Evolutionary conservation across 2,888 invertebrate genomes (phyloP).

Genomic region (Spilosoma lubricipeda): DNA sequence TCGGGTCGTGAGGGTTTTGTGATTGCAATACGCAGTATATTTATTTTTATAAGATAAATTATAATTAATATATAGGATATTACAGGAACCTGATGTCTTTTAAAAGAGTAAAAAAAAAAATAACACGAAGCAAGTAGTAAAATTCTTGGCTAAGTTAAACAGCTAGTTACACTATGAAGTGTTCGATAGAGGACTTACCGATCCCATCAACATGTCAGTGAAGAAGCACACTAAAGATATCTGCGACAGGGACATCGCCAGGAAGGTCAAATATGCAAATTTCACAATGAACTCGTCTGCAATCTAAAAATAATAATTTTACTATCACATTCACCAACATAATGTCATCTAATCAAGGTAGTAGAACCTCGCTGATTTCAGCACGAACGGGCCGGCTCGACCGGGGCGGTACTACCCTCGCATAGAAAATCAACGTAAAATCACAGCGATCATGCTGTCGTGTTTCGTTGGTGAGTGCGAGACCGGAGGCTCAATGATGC

Average conservation of each 20-base stretch:
- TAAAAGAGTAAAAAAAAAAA: too few relatives aligned
- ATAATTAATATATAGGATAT: background rate
- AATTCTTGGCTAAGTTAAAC: too few relatives aligned
- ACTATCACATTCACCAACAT: too few relatives aligned
- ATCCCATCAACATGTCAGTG: conserved; percentile 70
- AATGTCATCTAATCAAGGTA: too few relatives aligned
- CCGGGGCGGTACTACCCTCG: too few relatives aligned
- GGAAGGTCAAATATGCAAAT: conserved; percentile 63
- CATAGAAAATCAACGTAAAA: too few relatives aligned
- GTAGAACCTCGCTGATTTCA: too few relatives aligned
- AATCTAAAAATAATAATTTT: conserved; percentile 50
- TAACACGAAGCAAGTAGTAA: too few relatives aligned
- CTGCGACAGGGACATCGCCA: conserved; percentile 67
- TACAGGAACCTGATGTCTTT: background rate
- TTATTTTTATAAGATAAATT: background rate
- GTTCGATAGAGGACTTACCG: conserved; percentile 56
- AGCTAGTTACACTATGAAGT: background rate
- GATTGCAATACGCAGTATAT: background rate
- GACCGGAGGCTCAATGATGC: too few relatives aligned
- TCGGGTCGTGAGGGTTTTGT: background rate
- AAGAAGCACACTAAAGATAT: conserved; percentile 71
- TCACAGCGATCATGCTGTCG: too few relatives aligned
- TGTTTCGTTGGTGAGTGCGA: too few relatives aligned
- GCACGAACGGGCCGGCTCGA: too few relatives aligned
- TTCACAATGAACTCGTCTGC: conserved; percentile 55